Conservation (phyloP, 30 jellyfish, hydroid and myxozoan species). For the Hydractinia symbiolongicarpus region DNA sequence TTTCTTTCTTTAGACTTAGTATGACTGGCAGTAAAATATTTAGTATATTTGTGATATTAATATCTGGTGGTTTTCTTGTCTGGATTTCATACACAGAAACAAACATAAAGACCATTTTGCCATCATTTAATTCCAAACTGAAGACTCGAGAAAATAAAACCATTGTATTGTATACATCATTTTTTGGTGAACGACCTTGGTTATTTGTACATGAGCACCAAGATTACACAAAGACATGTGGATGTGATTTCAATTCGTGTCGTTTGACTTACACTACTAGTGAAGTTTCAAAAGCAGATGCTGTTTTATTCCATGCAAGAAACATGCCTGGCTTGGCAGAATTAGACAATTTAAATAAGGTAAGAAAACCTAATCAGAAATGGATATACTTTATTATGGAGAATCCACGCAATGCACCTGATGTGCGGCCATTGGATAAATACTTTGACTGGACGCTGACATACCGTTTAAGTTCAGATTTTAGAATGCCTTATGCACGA, state of each 20-base stretch:
- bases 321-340: constrained; percentile 5
- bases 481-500: constrained; percentile 65
- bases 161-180: background rate
- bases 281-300: background rate
- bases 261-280: constrained; percentile 17
- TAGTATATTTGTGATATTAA: too few relatives aligned
- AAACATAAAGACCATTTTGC: too few relatives aligned
- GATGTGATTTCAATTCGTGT: constrained; percentile 20
- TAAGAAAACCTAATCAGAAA: background rate
- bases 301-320: constrained; percentile 21
- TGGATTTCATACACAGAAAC: too few relatives aligned
- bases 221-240: constrained; percentile 5
- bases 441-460: constrained; percentile 84
- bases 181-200: constrained; percentile 14
- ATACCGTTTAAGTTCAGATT: constrained; percentile 69
- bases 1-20: too few relatives aligned
- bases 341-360: background rate
- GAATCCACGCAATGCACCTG: constrained; percentile 21
- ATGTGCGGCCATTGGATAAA: constrained; percentile 22
- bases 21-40: too few relatives aligned
- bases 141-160: too few relatives aligned
- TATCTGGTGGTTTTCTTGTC: too few relatives aligned
- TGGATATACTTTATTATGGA: constrained; percentile 22
- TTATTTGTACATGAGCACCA: background rate
- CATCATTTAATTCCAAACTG: too few relatives aligned